Evolutionary conservation across 2,797 vertebrate genomes (phyloP).

Genomic region (Silurus aristotelis): DNA sequence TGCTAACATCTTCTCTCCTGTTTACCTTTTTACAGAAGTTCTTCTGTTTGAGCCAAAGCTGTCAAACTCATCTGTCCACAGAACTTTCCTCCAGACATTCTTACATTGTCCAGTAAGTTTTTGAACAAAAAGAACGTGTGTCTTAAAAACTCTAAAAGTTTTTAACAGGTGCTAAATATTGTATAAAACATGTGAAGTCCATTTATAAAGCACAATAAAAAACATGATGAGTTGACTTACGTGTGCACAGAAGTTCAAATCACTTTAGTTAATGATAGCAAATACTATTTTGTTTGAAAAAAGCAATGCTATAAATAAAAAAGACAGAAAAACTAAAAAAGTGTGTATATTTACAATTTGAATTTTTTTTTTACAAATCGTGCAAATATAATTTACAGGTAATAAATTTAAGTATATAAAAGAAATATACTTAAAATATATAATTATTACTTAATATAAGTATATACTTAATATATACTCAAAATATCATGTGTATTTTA

Average conservation of each 20-base stretch:
- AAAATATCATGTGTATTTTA: background rate
- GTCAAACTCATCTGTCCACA: no score
- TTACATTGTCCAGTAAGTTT: no score
- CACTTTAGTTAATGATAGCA: background rate
- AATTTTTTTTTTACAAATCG: background rate
- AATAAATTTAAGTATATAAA: background rate
- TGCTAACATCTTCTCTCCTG: no score
- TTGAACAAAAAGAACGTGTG: no score
- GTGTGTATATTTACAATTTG: background rate
- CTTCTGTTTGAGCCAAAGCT: no score
- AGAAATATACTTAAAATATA: background rate
- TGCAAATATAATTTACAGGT: no score
- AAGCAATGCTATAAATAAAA: background rate
- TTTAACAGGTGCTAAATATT: background rate
- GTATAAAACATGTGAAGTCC: background rate
- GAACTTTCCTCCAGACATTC: no score
- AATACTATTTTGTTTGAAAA: background rate
- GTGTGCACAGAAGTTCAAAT: background rate
- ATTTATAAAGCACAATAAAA: background rate
- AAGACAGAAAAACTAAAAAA: background rate
- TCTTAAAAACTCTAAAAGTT: background rate
- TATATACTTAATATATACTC: background rate
- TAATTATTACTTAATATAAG: no score
- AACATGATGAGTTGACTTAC: background rate
- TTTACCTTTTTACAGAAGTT: no score